Evolutionary conservation across 2,888 invertebrate genomes (phyloP).

Genomic region (Clostera curtula): DNA sequence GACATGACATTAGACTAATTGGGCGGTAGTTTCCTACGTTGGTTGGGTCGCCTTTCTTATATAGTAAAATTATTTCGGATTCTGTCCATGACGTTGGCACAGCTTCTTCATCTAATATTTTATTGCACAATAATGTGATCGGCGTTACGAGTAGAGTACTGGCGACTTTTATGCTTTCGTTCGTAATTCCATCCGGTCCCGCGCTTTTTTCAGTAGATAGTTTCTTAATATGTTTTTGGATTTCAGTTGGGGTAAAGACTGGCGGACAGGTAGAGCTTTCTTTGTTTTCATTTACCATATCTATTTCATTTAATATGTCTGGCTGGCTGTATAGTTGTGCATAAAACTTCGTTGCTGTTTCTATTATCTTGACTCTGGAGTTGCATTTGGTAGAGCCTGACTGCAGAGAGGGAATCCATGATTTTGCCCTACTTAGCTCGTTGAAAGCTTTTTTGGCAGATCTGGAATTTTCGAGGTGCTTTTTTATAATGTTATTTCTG

Average conservation of each 20-base stretch:
- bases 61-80: background rate
- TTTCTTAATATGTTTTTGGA: conserved; percentile 2
- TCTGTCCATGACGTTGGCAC: background rate
- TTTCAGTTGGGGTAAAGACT: conserved; percentile 1
- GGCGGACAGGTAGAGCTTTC: background rate
- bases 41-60: no score
- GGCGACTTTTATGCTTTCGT: background rate
- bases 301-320: background rate
- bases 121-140: background rate
- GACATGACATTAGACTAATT: no score
- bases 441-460: conserved; percentile 9
- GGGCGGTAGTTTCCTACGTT: no score
- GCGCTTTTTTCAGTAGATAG: background rate
- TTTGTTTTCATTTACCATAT: background rate
- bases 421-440: conserved; percentile 7
- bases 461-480: conserved; percentile 5
- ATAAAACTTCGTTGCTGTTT: conserved; percentile 6
- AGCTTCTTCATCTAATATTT: background rate
- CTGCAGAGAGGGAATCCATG: conserved; percentile 8
- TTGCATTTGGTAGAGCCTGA: conserved; percentile 2
- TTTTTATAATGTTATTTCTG: conserved; percentile 3
- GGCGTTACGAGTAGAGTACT: no score
- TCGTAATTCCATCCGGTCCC: background rate
- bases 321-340: conserved; percentile 1
- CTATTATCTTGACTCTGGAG: conserved; percentile 3